Percentiles rank a stretch among this genome's conserved stretches.
phyloP scores from a whole-genome alignment of 2,113 vertebrate genomes.

The Trematocara variabile region DNA sequence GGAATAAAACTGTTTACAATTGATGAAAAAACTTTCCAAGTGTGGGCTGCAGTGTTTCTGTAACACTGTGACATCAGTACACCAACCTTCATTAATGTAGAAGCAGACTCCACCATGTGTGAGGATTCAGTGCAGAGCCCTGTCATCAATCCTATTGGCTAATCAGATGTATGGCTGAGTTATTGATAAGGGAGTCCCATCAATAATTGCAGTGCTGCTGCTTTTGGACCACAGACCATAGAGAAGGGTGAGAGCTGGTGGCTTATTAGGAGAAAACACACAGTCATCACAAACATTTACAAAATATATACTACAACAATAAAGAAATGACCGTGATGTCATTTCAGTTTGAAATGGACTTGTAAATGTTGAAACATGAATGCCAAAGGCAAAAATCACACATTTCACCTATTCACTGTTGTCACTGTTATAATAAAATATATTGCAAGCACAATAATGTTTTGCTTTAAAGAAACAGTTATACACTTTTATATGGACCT shows the following conservation, averaged over 20 bases:
- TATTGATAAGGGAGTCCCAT: conserved; percentile 70
- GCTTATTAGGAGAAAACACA: conserved; percentile 21
- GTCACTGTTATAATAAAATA: background rate
- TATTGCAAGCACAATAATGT: background rate
- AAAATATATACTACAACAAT: background rate
- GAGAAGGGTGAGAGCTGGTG: conserved; percentile 3
- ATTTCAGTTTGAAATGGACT: background rate
- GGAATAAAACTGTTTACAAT: too few species aligned
- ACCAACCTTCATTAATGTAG: too few species aligned
- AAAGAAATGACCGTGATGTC: background rate
- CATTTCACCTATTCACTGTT: background rate
- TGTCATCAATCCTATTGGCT: conserved; percentile 67
- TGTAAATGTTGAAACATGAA: background rate
- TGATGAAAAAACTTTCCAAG: too few species aligned
- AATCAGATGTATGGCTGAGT: conserved; percentile 74
- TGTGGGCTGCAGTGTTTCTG: too few species aligned
- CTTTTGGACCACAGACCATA: conserved; percentile 50
- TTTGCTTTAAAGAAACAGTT: background rate
- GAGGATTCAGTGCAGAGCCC: conserved; percentile 33
- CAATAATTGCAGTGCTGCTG: conserved; percentile 63
- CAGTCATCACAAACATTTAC: background rate
- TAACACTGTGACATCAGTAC: too few species aligned
- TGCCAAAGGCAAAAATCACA: background rate
- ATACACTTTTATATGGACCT: background rate
- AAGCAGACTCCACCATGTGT: background rate